Evolutionary conservation across 2,888 invertebrate species (phyloP).

Genomic region (Leucoptera coffeella): DNA sequence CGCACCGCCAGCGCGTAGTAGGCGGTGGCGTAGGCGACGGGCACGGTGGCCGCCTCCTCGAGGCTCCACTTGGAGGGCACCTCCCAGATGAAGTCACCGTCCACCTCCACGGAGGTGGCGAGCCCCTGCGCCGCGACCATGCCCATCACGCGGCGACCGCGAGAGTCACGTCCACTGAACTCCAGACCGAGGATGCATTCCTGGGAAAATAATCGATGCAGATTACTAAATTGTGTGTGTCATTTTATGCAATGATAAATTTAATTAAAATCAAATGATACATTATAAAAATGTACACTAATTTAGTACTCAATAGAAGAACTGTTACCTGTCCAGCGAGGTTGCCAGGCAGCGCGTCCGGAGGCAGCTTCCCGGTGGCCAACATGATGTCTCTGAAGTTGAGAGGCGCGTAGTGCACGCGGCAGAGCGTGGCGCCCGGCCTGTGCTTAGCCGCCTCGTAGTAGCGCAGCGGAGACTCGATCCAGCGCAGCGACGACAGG

Average conservation of each 20-base stretch:
- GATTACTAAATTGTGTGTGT: no score
- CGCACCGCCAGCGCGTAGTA: constrained; percentile 87
- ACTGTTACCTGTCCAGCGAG: constrained; percentile 57
- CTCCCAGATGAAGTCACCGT: constrained; percentile 80
- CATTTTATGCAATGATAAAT: no score
- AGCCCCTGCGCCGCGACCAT: constrained; percentile 85
- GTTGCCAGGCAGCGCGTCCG: constrained; percentile 92
- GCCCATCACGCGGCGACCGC: constrained; percentile 84
- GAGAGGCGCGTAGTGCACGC: constrained; percentile 87
- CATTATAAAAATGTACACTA: no score
- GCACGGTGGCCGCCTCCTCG: constrained; percentile 91
- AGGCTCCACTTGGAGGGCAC: constrained; percentile 84
- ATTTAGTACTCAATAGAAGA: no score
- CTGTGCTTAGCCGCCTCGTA: constrained; percentile 27
- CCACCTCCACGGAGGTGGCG: constrained; percentile 83
- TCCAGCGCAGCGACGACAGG: constrained; percentile 87
- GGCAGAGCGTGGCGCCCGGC: constrained; percentile 65
- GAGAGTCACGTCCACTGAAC: constrained; percentile 76
- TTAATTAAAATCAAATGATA: no score
- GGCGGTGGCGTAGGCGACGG: constrained; percentile 87
- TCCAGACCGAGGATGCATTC: constrained; percentile 95
- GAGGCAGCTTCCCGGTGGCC: constrained; percentile 93
- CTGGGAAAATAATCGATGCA: constrained; percentile 41
- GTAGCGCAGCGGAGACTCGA: constrained; percentile 62
- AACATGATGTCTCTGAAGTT: constrained; percentile 99